Evolutionary conservation across 2,888 invertebrate species (phyloP), one percentile per base, ranked within the genome.

Genomic region (Callimorpha dominula): DNA sequence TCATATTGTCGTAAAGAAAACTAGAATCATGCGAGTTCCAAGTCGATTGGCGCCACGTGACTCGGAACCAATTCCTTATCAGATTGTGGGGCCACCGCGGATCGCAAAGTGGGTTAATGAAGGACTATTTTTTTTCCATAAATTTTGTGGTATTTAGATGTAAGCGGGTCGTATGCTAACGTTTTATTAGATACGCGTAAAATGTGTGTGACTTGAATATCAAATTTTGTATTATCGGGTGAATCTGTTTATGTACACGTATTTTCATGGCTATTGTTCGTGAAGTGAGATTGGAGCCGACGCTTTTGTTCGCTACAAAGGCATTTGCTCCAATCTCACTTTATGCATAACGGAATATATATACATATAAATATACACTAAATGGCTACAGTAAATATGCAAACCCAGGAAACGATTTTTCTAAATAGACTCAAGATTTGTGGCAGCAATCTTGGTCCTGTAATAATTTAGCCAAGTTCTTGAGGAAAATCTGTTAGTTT

Each of bases 41-140:
- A 77, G 75, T 54, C 77, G 68, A 78, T 76, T 71, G 73, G 62
- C 54, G 52, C 71, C 74, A 84, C 82, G 75, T 82, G 78, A 54
- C 74, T 78, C 73, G 70, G 67, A 94, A 91, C 90, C 88, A 88
- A 86, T 88, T 83, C 80, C 86, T 94, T 94, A 95, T 95, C 95
- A 86, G 95, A 94, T 95, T 74, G 86, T 86, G 87, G 91, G 92
- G 91, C 86, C 87, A 85, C 85, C 85, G 85, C 83, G 87, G 88
- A 91, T 87, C 88, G 87, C 82, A 87, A 95, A 94, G 86, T 94
- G 87, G 95, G 95, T 92, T 94, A 95, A 93, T 91, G 90, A 92
- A 91, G 90, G 90, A 90, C 87, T 87, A 82, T 84, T 86, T 87
- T 86, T 12, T 85, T 81, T 77, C 75, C 77, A 75, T 77, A 78